Base-by-base conservation (phyloP, 2,888 invertebrate genomes). In the Agrenia bidenticulata region DNA sequence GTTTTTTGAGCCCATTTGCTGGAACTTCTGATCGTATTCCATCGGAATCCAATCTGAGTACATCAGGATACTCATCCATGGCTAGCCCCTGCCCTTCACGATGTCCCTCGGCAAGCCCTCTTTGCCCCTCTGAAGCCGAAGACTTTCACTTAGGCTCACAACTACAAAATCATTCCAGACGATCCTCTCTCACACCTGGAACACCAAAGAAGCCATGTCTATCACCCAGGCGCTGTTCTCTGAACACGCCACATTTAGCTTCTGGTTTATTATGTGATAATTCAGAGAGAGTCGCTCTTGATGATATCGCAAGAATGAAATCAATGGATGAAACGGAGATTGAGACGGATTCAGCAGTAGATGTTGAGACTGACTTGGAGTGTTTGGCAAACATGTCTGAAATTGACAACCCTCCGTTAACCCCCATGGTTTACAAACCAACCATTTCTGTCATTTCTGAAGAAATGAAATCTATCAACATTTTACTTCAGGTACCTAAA, bases 61-160 rank as follows among this genome's bases (percentile, higher is more conserved):
- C 90, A 9, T 90, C 90, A 0, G 91, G 91, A 9, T 91, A 91
- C 79, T 89, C 89, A 72, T 90, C 90, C 1, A 90, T 90, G 88
- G 89, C 90, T 0, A 89, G 89, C 80, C 90, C 90, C 0, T 90
- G 89, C 0, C 89, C 90, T 2, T 90, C 90, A 0, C 82, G 90
- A 68, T 90, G 90, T 78, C 89, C 89, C 5, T 90, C 90, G 0
- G 89, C 87, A 77, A 90, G 90, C 79, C 90, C 90, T 0, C 79
- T 90, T 2, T 89, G 88, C 78, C 87, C 88, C 1, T 86, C 87
- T 13, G 88, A 89, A 81, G 86, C 87, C 84, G 89, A 89, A 77
- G 89, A 89, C 76, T 86, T 74, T 64, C 73, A 75, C 49, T 32
- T 70, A 59, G 63, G 66, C 24, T 61, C 53, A 45, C 63, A 69